These are phyloP conservation scores for Menidia menidia DNA, from an alignment of 2,797 vertebrate species.

Conservation along the genomic window DNA sequence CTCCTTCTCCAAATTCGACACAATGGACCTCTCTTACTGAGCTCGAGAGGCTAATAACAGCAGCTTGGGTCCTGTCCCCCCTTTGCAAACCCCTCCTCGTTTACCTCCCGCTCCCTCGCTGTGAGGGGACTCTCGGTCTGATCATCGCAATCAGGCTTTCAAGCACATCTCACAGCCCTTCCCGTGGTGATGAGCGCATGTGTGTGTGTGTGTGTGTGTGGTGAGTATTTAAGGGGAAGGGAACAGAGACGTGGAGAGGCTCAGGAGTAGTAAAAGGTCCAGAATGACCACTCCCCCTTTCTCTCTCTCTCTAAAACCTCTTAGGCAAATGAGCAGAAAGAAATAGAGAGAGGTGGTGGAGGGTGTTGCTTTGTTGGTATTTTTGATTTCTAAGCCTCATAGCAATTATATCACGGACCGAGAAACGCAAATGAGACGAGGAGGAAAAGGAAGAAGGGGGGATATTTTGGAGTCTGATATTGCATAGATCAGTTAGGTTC, in stretches of 20 bases:
- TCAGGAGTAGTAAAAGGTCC: conserved; percentile 66
- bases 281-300: conserved; percentile 42
- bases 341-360: conserved; percentile 36
- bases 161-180: conserved; percentile 22
- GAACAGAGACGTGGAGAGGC: conserved; percentile 28
- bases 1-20: conserved; percentile 36
- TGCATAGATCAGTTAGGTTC: conserved; percentile 40
- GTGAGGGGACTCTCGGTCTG: conserved; percentile 59
- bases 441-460: conserved; percentile 17
- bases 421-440: conserved; percentile 31
- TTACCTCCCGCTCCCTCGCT: conserved; percentile 19
- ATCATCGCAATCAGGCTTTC: conserved; percentile 62
- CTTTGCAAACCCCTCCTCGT: conserved; percentile 23
- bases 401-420: conserved; percentile 51
- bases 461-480: conserved; percentile 23
- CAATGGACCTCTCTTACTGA: conserved; percentile 48
- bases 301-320: conserved; percentile 41
- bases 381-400: conserved; percentile 64
- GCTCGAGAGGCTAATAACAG: conserved; percentile 69
- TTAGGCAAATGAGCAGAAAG: conserved; percentile 32
- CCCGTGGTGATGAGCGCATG: background rate
- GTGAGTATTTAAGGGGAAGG: conserved; percentile 37
- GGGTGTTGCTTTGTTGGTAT: conserved; percentile 64
- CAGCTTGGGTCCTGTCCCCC: conserved; percentile 36
- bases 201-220: background rate